A percentile compares a stretch with the other conserved stretches of the same genome.
Evolutionary conservation across 2,888 invertebrate genomes (phyloP).

Genomic region (Conomelus anceps): DNA sequence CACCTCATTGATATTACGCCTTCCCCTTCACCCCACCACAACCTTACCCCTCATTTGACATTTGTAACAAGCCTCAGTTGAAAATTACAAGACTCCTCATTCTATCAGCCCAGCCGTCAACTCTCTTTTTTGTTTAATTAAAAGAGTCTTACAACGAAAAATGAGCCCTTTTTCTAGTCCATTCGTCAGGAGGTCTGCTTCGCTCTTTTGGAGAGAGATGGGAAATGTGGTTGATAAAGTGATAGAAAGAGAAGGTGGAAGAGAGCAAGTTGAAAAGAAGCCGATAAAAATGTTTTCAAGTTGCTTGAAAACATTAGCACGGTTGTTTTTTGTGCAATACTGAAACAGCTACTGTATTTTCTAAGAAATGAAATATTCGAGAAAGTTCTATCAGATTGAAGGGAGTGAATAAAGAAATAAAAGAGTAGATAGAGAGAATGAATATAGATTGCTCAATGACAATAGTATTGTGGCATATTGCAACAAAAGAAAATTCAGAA

Average conservation of each 20-base stretch:
- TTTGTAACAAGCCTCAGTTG: not conserved
- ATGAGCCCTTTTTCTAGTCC: not conserved
- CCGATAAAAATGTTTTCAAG: no score
- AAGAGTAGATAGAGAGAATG: no score
- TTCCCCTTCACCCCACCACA: not conserved
- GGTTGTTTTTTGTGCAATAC: not conserved
- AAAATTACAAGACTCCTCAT: not conserved
- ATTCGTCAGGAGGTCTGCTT: not conserved
- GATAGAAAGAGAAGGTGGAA: not conserved
- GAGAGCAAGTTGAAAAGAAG: not conserved
- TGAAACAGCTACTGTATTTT: not conserved
- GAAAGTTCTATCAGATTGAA: no score
- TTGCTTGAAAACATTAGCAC: not conserved
- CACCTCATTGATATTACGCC: no score
- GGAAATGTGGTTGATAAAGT: not conserved
- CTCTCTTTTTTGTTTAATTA: not conserved
- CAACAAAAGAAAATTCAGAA: no score
- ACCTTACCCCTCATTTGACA: not conserved
- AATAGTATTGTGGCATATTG: no score
- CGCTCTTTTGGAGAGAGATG: not conserved
- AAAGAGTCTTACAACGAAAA: not conserved
- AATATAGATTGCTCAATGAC: no score
- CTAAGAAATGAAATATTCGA: not conserved
- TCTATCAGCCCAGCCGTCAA: not conserved
- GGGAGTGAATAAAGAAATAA: no score